Evolutionary conservation across 2,797 vertebrate genomes (phyloP).

Genomic region (Darevskia nairensis): DNA sequence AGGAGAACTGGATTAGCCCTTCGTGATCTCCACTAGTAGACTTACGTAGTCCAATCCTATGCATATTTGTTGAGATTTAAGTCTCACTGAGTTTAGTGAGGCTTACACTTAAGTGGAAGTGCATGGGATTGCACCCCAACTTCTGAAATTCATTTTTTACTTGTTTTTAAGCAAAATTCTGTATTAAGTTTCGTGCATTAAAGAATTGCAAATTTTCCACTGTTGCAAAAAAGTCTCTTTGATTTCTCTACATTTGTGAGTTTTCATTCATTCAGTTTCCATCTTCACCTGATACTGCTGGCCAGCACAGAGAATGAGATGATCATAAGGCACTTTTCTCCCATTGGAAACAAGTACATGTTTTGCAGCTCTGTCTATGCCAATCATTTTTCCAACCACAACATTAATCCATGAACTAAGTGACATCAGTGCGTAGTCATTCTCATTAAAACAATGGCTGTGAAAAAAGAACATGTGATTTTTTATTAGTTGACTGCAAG

Average conservation of each 20-base stretch:
- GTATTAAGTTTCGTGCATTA: neutral
- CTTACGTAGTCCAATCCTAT: neutral
- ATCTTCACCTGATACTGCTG: slow-evolving; percentile 90
- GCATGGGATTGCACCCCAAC: neutral
- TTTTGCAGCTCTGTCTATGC: slow-evolving; percentile 87
- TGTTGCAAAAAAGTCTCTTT: neutral
- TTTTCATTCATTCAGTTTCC: neutral
- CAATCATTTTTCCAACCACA: slow-evolving; percentile 89
- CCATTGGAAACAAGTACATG: slow-evolving; percentile 80
- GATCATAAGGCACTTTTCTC: slow-evolving; percentile 84
- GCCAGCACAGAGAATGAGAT: slow-evolving; percentile 90
- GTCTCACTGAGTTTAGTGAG: neutral
- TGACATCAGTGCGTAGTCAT: slow-evolving; percentile 85
- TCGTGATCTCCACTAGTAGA: neutral
- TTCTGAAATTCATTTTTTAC: neutral
- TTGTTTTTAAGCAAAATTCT: neutral
- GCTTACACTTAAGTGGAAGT: neutral
- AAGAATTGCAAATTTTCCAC: neutral
- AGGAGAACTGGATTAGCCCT: neutral
- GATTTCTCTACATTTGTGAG: accelerated
- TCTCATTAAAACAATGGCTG: slow-evolving; percentile 88
- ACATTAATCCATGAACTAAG: slow-evolving; percentile 84
- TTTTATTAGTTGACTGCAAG: slow-evolving; percentile 77
- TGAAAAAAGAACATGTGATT: slow-evolving; percentile 77
- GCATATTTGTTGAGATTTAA: neutral